Evolutionary conservation across 2,797 vertebrate species (phyloP), one percentile per base, ranked within the genome.

Genomic region (Muscicapa striata): DNA sequence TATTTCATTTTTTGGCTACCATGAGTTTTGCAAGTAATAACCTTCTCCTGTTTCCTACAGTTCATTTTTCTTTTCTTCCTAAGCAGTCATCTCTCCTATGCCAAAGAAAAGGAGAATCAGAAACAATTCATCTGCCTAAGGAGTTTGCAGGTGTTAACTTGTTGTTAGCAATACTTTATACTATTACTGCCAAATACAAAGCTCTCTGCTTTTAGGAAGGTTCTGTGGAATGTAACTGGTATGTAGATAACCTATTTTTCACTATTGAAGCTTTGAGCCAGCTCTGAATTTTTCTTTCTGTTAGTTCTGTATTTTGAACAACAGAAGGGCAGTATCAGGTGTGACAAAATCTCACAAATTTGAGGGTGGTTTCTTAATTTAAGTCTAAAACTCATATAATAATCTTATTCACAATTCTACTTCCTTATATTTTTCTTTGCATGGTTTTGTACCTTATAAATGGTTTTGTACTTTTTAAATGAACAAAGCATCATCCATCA

Each of bases 1-100:
- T 89, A 90, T 95, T 90, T 90, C 73, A 89, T 83, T 87, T 68
- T 84, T 84, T 66, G 27, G 24, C 51, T 89, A 29, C 52, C 55
- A 10, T 38, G 45, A 45, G 62, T 86, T 90, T 72, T n/a, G n/a
- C 29, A 76, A 68, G 82, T 43, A 26, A 46, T 88, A 75, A 51
- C 34, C 17, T 69, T 52, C 27, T 64, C 14, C 62, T 68, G 15
- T 54, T 95, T 58, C 32, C 70, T 30, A 70, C 24, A 27, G 22
- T 59, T 26, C 14, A 8, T 46, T 87, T 87, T 84, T 43, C 43
- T 48, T 87, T 69, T 90, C 32, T 82, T 84, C 57, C 61, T 67
- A 79, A 78, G 70, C 15, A 22, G 43, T 80, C 38, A 17, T 78
- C n/a, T n/a, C 36, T 85, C 36, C 20, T 43, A 36, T 57, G 15